These are phyloP conservation scores for Cetonia aurata DNA, from an alignment of 2,888 invertebrate species.

Conservation along the genomic window DNA sequence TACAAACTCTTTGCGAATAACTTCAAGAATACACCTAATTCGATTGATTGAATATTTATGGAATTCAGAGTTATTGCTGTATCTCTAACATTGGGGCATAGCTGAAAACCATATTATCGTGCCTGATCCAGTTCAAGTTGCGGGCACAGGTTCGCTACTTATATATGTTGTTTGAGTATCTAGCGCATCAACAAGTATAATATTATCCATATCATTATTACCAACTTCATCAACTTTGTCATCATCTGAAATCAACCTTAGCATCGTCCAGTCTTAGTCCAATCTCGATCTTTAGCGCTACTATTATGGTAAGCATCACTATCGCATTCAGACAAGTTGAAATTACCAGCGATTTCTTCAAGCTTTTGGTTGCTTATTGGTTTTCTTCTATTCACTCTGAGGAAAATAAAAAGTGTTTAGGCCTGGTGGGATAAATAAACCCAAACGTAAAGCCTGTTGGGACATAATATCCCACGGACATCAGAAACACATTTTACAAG, in stretches of 20 bases:
- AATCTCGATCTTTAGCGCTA: slow-evolving; percentile 7
- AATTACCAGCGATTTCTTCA: slow-evolving; percentile 4
- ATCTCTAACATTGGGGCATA: background rate
- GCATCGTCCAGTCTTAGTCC: slow-evolving; percentile 3
- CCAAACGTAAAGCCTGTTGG: too few relatives aligned
- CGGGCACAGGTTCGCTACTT: slow-evolving; percentile 1
- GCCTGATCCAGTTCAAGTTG: slow-evolving; percentile 2
- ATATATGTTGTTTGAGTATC: too few relatives aligned
- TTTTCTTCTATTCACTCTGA: slow-evolving; percentile 3
- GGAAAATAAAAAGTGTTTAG: background rate
- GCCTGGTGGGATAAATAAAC: background rate
- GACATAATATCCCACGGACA: too few relatives aligned
- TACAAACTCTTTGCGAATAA: slow-evolving; percentile 6
- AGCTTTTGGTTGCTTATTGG: slow-evolving; percentile 1
- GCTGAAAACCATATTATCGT: background rate
- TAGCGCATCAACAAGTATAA: background rate
- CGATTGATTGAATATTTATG: too few relatives aligned
- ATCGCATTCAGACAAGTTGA: too few relatives aligned
- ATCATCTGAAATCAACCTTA: slow-evolving; percentile 10
- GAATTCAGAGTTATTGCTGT: background rate
- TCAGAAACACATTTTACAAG: too few relatives aligned
- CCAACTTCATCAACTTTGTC: background rate
- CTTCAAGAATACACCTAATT: background rate
- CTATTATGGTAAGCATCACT: slow-evolving; percentile 4
- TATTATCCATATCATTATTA: background rate